Base-by-base conservation (phyloP, 2,113 vertebrate genomes). In the Nyctereutes procyonoides region DNA sequence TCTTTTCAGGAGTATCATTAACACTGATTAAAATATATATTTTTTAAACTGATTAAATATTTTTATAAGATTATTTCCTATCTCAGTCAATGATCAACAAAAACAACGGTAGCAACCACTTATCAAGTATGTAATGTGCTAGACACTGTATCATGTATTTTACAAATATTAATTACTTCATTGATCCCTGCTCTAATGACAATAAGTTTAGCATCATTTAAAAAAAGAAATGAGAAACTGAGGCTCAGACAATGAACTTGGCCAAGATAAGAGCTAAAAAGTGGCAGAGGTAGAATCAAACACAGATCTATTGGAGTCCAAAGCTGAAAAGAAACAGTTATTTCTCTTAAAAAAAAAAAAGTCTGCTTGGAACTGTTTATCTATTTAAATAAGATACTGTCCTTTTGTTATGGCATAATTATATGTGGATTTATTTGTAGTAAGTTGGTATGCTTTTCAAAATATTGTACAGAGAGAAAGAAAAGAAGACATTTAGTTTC, bases 261-360 rank as follows among this genome's bases (percentile, higher is more conserved):
- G 63, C 43, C 48, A 79, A 74, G 62, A 24, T 62, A 94, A 96
- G 56, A 87, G 28, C 43, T 76, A 77, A 63, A 65, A 95, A 88
- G 53, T 76, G 53, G 92, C 26, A 89, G 32, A 94, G 86, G 65
- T 20, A 94, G 60, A 96, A 84, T 77, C 7, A 96, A 94, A 91
- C 32, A 35, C 24, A 82, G 62, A 28, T 55, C 14, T 85, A 67
- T 30, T 43, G 83, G 32, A 95, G 30, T 87, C 14, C 38, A 91
- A 93, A 90, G 24, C 11, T 51, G 15, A 95, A 97, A 95, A 90
- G 51, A 93, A 88, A 88, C 7, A 92, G 20, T 53, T 82, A 73
- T 24, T 53, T 82, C 13, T 63, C 10, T 88, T 43, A 43, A 60
- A 63, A 63, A 85, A 82, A 53, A 76, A 90, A 74, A 60, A 63